These are phyloP conservation scores for Coptodon bakossiorum DNA, from an alignment of 2,113 vertebrate species.

Conservation along the genomic window DNA sequence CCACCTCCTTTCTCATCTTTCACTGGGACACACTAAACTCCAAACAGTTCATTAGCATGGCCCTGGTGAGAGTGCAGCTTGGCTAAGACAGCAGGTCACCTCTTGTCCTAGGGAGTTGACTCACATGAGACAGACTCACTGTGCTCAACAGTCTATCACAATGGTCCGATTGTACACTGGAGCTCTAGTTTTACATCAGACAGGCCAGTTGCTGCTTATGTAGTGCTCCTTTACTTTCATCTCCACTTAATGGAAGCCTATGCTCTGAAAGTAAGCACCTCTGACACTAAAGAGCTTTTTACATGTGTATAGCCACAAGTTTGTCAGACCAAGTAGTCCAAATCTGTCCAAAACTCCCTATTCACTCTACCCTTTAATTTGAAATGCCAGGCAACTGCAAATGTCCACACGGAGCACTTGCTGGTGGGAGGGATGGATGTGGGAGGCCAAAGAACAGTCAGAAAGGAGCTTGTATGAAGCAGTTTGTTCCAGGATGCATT, in stretches of 20 bases:
- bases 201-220: background rate
- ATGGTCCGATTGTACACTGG: constrained; percentile 27
- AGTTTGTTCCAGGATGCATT: constrained; percentile 37
- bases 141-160: constrained; percentile 9
- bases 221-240: background rate
- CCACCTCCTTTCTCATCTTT: constrained; percentile 40
- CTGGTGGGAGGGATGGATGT: constrained; percentile 14
- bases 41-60: background rate
- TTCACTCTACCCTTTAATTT: background rate
- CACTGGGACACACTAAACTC: background rate
- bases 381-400: constrained; percentile 23
- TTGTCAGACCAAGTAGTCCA: background rate
- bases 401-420: background rate
- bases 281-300: background rate
- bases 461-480: constrained; percentile 29
- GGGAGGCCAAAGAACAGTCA: constrained; percentile 24
- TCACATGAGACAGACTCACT: constrained; percentile 37
- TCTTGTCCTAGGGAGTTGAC: constrained; percentile 34
- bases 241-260: background rate
- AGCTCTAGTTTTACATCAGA: constrained; percentile 27
- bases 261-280: background rate
- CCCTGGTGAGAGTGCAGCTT: constrained; percentile 1
- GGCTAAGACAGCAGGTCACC: background rate
- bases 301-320: background rate
- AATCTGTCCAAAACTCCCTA: background rate